Conservation (phyloP, 2,888 invertebrate species). For the Diarsia brunnea region DNA sequence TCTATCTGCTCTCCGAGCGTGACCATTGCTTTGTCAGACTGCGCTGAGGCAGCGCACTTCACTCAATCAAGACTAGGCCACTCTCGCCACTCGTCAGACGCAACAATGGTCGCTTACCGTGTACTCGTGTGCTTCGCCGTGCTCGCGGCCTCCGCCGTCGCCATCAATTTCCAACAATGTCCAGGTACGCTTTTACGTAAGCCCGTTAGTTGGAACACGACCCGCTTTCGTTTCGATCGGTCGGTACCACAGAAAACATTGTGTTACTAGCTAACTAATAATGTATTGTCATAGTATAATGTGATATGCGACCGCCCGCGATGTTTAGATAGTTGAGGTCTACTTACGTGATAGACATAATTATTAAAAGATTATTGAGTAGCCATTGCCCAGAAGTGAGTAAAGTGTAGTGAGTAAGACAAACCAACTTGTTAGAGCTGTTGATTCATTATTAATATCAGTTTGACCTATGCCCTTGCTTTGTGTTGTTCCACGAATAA, state of each 20-base stretch:
- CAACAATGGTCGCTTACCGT: constrained; percentile 78
- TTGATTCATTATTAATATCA: constrained; percentile 28
- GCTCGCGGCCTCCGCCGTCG: constrained; percentile 72
- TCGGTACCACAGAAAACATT: constrained; percentile 49
- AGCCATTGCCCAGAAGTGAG: not conserved
- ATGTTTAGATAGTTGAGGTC: constrained; percentile 32
- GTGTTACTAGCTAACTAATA: constrained; percentile 33
- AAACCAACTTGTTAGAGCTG: constrained; percentile 1
- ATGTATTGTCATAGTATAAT: constrained; percentile 7
- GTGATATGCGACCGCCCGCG: constrained; percentile 22
- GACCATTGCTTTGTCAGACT: constrained; percentile 37
- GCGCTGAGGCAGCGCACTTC: constrained; percentile 17
- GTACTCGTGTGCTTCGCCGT: constrained; percentile 78
- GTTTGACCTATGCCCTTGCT: constrained; percentile 48
- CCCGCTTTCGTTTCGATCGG: constrained; percentile 78
- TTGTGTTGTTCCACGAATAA: constrained; percentile 37
- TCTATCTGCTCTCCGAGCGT: constrained; percentile 32
- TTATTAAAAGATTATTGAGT: not conserved
- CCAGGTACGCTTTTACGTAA: constrained; percentile 79
- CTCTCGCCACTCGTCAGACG: constrained; percentile 66
- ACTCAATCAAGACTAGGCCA: constrained; percentile 22
- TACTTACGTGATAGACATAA: too few relatives aligned
- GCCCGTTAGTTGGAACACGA: constrained; percentile 69
- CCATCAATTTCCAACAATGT: constrained; percentile 83
- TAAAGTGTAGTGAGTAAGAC: not conserved